These are phyloP conservation scores for Prietella phreatophila DNA, from an alignment of 2,113 vertebrate species.

Conservation along the genomic window DNA sequence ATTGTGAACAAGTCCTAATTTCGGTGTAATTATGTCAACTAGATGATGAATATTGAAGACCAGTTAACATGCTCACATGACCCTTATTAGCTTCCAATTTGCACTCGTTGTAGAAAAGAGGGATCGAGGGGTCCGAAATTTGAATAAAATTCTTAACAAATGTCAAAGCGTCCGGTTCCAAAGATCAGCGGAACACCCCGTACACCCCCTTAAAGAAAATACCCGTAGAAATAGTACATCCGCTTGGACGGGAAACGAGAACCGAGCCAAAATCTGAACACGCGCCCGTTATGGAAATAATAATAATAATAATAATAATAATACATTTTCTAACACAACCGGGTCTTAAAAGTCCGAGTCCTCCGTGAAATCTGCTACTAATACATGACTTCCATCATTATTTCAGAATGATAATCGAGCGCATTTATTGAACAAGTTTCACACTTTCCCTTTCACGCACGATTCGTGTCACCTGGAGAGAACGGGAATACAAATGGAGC, in stretches of 20 bases:
- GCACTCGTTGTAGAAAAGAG: background rate
- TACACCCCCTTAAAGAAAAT: background rate
- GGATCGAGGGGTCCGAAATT: conserved; percentile 2
- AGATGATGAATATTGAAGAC: conserved; percentile 32
- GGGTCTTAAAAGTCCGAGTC: background rate
- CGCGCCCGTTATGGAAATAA: background rate
- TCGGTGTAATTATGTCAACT: conserved; percentile 4
- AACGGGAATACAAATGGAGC: too few species aligned
- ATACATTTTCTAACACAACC: background rate
- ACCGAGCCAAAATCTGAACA: background rate
- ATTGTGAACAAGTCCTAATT: conserved; percentile 7
- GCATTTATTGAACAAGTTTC: background rate
- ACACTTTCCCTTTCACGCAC: background rate
- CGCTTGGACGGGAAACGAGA: background rate
- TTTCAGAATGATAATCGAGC: background rate
- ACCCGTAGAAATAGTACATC: background rate
- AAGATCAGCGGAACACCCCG: background rate
- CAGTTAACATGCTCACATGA: conserved; percentile 1
- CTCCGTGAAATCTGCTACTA: background rate
- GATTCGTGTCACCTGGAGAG: too few species aligned
- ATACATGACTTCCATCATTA: background rate
- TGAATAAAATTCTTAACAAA: background rate
- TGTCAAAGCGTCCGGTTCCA: background rate
- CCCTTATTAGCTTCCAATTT: conserved; percentile 17
- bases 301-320: background rate